These are phyloP conservation scores for Grammomys surdaster DNA, from an alignment of 2,113 vertebrate species.

Conservation along the genomic window DNA sequence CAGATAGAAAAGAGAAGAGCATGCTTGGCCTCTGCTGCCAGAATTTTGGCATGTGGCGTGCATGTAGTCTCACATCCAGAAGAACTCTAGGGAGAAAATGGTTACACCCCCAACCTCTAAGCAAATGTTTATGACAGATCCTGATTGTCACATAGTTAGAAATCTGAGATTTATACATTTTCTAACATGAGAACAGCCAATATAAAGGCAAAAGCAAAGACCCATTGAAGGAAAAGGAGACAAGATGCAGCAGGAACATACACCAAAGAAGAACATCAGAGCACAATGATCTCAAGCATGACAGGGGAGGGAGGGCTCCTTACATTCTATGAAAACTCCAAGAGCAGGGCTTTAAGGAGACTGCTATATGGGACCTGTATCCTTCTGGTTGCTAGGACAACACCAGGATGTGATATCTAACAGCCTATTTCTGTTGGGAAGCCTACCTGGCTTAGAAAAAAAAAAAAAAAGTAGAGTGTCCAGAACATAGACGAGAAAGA, in stretches of 20 bases:
- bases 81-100: neutral
- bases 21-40: neutral
- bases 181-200: neutral
- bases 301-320: neutral
- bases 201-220: neutral
- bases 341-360: neutral
- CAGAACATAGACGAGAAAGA: neutral
- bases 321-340: conserved; percentile 25
- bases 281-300: neutral
- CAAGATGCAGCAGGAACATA: neutral
- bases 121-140: neutral
- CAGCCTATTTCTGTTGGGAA: neutral
- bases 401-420: neutral
- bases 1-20: neutral
- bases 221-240: neutral
- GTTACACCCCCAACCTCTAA: neutral
- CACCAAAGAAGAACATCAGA: neutral
- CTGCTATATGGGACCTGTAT: neutral
- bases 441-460: neutral
- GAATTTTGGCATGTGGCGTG: neutral
- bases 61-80: neutral
- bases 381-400: neutral
- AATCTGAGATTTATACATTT: neutral
- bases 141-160: neutral
- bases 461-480: neutral